phyloP scores from a whole-genome alignment of 2,797 vertebrate genomes.

The Coranthus polyacanthus region DNA sequence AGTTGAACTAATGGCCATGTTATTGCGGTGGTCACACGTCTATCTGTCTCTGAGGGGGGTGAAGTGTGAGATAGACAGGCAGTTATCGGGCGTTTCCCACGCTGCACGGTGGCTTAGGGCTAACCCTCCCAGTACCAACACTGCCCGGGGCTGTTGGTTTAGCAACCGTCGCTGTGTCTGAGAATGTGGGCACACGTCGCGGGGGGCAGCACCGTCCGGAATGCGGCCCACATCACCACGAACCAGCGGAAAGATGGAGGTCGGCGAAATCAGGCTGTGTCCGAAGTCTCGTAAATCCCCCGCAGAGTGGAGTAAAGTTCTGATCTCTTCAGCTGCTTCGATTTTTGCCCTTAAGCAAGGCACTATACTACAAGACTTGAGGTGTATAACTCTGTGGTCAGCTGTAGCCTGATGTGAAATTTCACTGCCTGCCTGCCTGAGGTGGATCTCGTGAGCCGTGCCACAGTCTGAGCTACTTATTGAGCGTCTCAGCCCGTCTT shows the following conservation, averaged over 20 bases:
- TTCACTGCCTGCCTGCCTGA: background rate
- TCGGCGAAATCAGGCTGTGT: conserved; percentile 3
- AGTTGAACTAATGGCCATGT: background rate
- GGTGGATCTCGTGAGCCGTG: background rate
- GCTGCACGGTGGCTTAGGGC: conserved; percentile 44
- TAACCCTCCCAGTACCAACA: conserved; percentile 65
- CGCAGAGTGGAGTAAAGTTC: background rate
- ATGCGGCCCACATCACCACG: conserved; percentile 48
- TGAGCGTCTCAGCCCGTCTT: conserved; percentile 28
- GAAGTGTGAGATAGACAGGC: background rate
- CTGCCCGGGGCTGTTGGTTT: conserved; percentile 69
- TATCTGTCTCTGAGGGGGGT: background rate
- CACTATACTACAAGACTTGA: background rate
- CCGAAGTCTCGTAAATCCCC: conserved; percentile 27
- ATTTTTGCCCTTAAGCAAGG: conserved; percentile 7
- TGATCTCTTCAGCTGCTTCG: background rate
- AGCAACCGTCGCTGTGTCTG: conserved; percentile 75
- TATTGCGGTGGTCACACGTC: background rate
- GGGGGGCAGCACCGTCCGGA: conserved; percentile 46
- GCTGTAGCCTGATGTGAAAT: too few relatives aligned
- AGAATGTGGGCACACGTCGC: conserved; percentile 62
- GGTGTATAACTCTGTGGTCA: too few relatives aligned
- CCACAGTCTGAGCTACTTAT: conserved; percentile 36
- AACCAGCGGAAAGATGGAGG: conserved; percentile 31
- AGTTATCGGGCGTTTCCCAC: conserved; percentile 55